Conservation (phyloP, 2,797 vertebrate genomes). For the Malurus leucopterus region DNA sequence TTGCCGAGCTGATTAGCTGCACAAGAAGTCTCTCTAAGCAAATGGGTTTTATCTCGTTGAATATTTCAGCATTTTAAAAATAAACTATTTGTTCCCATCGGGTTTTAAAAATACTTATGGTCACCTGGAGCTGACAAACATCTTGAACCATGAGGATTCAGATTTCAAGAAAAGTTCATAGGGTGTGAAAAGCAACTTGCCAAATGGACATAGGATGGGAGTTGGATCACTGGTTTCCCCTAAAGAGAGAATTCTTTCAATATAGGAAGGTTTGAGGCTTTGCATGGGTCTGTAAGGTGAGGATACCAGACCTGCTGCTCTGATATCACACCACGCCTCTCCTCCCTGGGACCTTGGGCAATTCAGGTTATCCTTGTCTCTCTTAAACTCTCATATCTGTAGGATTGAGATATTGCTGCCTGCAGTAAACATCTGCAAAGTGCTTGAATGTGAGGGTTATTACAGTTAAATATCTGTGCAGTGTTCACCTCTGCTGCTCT, state of each 20-base stretch:
- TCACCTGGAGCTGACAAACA: background rate
- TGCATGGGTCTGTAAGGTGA: background rate
- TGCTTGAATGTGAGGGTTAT: background rate
- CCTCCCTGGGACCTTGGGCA: slow-evolving; percentile 2
- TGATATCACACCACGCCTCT: background rate
- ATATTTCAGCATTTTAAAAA: background rate
- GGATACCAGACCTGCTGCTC: background rate
- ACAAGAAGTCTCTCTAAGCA: background rate
- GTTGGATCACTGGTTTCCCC: background rate
- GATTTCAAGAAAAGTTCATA: background rate
- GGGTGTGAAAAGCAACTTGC: background rate
- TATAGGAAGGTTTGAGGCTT: background rate
- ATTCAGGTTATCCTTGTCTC: slow-evolving; percentile 12
- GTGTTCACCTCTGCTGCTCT: background rate
- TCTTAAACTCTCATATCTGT: slow-evolving; percentile 1
- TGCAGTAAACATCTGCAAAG: slow-evolving; percentile 13
- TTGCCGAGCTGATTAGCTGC: background rate
- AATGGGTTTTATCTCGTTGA: background rate
- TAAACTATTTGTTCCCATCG: background rate
- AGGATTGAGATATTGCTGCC: slow-evolving; percentile 3
- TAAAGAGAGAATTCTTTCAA: background rate
- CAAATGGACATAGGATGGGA: background rate
- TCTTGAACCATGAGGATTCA: background rate
- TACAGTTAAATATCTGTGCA: slow-evolving; percentile 10
- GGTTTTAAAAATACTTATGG: background rate